These are phyloP conservation scores for Podarcis lilfordi DNA, from an alignment of 2,797 vertebrate species.

Conservation along the genomic window DNA sequence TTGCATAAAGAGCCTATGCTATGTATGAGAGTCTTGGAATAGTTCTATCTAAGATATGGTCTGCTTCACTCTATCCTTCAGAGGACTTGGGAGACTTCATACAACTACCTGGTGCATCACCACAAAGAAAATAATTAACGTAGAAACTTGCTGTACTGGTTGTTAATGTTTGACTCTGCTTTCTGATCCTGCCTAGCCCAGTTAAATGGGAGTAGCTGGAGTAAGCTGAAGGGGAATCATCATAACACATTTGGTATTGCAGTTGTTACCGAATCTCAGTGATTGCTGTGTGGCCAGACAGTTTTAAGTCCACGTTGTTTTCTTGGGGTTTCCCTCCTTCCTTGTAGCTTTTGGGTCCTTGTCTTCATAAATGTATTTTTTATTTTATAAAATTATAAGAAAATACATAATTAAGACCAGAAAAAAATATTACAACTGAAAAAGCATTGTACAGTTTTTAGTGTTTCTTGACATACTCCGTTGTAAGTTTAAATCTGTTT, in stretches of 20 bases:
- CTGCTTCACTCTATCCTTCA: neutral
- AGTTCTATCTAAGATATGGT: neutral
- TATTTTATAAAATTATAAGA: neutral
- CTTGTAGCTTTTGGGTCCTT: neutral
- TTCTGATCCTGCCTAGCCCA: neutral
- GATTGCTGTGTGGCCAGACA: neutral
- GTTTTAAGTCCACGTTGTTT: neutral
- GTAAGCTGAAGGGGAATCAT: neutral
- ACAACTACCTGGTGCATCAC: neutral
- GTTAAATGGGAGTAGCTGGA: neutral
- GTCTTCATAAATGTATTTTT: neutral
- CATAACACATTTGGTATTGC: neutral
- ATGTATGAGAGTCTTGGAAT: neutral
- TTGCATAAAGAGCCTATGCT: neutral
- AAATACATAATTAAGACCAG: neutral
- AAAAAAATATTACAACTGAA: neutral
- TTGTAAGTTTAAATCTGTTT: neutral
- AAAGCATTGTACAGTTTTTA: neutral
- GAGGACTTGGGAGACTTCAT: neutral
- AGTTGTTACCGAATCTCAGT: neutral
- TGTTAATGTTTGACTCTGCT: neutral
- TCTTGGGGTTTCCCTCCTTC: neutral
- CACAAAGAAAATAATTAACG: constrained; percentile 17
- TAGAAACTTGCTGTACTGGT: constrained; percentile 1
- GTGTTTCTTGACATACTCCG: neutral